Percentiles rank a stretch among this genome's conserved stretches.
These are phyloP conservation scores for Rhea americana DNA, from an alignment of 2,113 vertebrate species.

Conservation along the genomic window DNA sequence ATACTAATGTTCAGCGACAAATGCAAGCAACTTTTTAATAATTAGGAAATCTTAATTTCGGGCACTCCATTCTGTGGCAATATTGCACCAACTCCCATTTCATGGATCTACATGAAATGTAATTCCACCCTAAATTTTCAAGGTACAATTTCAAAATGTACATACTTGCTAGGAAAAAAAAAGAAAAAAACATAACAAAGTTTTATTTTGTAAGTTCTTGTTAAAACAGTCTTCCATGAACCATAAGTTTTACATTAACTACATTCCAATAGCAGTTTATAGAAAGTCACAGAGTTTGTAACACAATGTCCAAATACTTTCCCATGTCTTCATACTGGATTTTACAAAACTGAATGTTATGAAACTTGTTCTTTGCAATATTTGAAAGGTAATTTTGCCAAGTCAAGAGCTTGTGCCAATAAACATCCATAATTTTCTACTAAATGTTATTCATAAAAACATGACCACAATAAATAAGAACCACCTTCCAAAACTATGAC, in stretches of 20 bases:
- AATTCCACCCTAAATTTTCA: neutral
- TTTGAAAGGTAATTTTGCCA: neutral
- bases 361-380: neutral
- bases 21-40: neutral
- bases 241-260: neutral
- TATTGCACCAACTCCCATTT: neutral
- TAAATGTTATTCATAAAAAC: neutral
- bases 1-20: neutral
- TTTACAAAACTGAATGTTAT: neutral
- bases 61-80: neutral
- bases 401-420: neutral
- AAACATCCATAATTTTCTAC: neutral
- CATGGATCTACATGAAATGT: neutral
- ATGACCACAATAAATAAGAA: neutral
- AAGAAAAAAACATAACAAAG: rapidly evolving
- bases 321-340: neutral
- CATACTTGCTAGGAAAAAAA: neutral
- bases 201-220: neutral
- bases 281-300: neutral
- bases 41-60: neutral
- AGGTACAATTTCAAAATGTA: neutral
- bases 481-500: neutral
- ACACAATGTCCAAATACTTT: neutral
- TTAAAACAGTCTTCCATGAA: neutral
- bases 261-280: neutral